Base-by-base conservation (phyloP, 2,888 invertebrate genomes). In the Eupeodes latifasciatus region DNA sequence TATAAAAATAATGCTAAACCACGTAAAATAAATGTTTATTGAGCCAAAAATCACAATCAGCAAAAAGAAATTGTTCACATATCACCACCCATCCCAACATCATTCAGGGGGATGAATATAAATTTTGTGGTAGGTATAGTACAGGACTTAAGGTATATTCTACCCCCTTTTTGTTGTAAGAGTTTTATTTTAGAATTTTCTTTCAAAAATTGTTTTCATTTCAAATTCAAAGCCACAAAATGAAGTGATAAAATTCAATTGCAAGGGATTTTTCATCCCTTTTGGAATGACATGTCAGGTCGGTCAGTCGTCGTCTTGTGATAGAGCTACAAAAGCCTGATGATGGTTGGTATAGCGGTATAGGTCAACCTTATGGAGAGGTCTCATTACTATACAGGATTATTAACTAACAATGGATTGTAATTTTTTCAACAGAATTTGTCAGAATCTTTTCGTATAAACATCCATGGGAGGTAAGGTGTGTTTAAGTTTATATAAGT, bases 191-290 rank as follows among this genome's bases (percentile, higher is more conserved):
- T 27, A 40, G 14, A 47, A 61, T 81, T 67, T 81, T 64, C 49
- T 88, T 88, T 64, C n/a, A 75, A 82, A 27, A 81, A 85, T 53
- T 85, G 78, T 88, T 85, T 85, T 81, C 85, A 81, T 88, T 88
- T 85, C 77, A 85, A 88, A 88, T 88, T 88, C 88, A 88, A 88
- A 88, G 85, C 85, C 88, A 78, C 88, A 88, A 81, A 88, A 88
- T 85, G 88, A 88, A 88, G 85, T 84, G 88, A 88, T 88, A 88
- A 85, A 85, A 88, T 85, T 88, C 74, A 81, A 85, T 84, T 51
- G 77, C 77, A 78, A 53, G 55, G 12, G 62, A 69, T 69, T 74
- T 69, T 74, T 66, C 74, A 61, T 83, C 76, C 84, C 84, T 77
- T 72, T 44, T 47, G 14, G n/a, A 71, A 40, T 57, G n/a, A 61